phyloP scores from a whole-genome alignment of 2,888 invertebrate genomes.

The Hesperia comma region DNA sequence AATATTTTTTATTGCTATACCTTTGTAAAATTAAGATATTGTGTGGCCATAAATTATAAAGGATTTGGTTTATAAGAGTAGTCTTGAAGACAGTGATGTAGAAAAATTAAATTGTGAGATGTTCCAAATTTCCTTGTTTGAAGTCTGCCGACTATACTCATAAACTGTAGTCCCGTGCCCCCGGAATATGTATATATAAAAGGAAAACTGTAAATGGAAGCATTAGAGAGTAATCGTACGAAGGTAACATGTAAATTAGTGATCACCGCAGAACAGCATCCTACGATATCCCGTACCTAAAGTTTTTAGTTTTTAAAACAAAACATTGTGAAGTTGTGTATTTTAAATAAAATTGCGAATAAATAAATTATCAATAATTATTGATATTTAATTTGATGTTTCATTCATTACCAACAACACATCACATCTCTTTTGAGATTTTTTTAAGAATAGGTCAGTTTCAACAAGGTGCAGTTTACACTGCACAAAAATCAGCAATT shows the following conservation, averaged over 20 bases:
- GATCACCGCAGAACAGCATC: slow-evolving; percentile 73
- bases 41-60: slow-evolving; percentile 76
- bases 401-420: slow-evolving; percentile 15
- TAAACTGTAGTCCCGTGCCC: slow-evolving; percentile 56
- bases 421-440: too few relatives aligned
- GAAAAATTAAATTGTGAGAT: slow-evolving; percentile 36
- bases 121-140: slow-evolving; percentile 9
- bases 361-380: slow-evolving; percentile 82
- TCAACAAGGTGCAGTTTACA: too few relatives aligned
- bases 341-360: slow-evolving; percentile 84
- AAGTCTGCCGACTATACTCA: slow-evolving; percentile 47
- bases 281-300: slow-evolving; percentile 80
- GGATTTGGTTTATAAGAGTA: slow-evolving; percentile 45
- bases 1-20: slow-evolving; percentile 67
- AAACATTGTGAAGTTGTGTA: slow-evolving; percentile 83
- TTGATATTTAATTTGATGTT: slow-evolving; percentile 70
- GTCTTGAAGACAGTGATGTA: slow-evolving; percentile 35
- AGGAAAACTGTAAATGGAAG: slow-evolving; percentile 69
- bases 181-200: slow-evolving; percentile 72
- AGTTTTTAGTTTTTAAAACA: slow-evolving; percentile 81
- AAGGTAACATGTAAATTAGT: slow-evolving; percentile 72
- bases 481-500: too few relatives aligned
- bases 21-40: slow-evolving; percentile 76
- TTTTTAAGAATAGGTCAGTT: too few relatives aligned
- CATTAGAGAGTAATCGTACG: slow-evolving; percentile 71